These are phyloP conservation scores for Prionace glauca DNA, from an alignment of 2,797 vertebrate species.

Conservation along the genomic window DNA sequence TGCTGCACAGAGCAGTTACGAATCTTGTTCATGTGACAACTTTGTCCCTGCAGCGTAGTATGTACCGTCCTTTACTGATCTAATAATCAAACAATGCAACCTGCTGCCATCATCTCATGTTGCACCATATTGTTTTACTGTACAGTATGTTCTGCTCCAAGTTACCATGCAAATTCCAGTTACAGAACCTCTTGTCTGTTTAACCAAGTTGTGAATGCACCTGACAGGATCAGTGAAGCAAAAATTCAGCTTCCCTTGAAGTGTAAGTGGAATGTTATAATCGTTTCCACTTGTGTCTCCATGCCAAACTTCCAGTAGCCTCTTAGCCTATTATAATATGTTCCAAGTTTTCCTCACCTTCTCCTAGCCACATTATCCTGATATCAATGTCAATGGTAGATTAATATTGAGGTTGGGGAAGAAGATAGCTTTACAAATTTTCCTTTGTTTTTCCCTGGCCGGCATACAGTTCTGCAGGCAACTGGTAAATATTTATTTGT, in stretches of 20 bases:
- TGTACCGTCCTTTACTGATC: neutral
- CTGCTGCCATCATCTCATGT: neutral
- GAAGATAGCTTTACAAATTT: neutral
- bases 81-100: neutral
- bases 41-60: neutral
- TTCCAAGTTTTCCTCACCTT: neutral
- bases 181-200: conserved; percentile 20
- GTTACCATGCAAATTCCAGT: neutral
- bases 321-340: neutral
- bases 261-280: neutral
- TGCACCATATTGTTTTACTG: neutral
- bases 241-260: neutral
- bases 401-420: neutral
- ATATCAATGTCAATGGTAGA: neutral
- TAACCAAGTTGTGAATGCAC: neutral
- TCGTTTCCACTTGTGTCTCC: neutral
- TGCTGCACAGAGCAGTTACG: neutral
- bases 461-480: neutral
- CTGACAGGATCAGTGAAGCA: neutral
- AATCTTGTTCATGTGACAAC: neutral
- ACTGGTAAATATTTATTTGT: neutral
- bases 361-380: no score
- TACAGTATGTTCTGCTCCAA: conserved; percentile 3
- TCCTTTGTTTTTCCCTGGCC: neutral
- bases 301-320: neutral